These are phyloP conservation scores for Hylyphantes graminicola DNA, from an alignment of 1,140 invertebrate species.

Conservation along the genomic window DNA sequence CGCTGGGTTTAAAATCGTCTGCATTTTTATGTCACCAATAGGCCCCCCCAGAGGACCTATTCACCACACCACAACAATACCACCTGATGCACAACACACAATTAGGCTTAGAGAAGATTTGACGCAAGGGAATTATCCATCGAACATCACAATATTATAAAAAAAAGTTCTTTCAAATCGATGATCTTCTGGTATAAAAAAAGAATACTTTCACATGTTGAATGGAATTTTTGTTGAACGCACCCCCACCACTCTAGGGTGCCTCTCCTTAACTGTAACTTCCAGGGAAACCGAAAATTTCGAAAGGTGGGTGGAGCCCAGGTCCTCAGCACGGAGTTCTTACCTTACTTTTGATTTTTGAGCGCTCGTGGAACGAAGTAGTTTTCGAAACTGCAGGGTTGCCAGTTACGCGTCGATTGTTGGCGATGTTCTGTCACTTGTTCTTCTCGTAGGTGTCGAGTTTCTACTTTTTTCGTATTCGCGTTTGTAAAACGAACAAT, in stretches of 20 bases:
- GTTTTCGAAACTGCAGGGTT: slow-evolving; percentile 42
- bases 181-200: not conserved
- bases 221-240: not conserved
- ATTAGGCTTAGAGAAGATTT: slow-evolving; percentile 26
- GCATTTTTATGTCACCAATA: slow-evolving; percentile 23
- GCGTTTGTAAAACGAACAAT: too few relatives aligned
- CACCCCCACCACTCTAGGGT: not conserved
- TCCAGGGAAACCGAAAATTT: slow-evolving; percentile 22
- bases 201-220: slow-evolving; percentile 11
- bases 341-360: slow-evolving; percentile 33
- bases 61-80: slow-evolving; percentile 37
- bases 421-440: slow-evolving; percentile 2
- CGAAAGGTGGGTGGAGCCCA: not conserved
- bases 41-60: not conserved
- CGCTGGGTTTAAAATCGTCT: not conserved
- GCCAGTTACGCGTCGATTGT: slow-evolving; percentile 9
- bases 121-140: not conserved
- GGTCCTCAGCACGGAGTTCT: not conserved
- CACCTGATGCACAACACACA: slow-evolving; percentile 21
- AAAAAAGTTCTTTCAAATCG: not conserved
- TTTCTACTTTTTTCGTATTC: too few relatives aligned
- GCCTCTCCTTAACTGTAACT: not conserved
- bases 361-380: slow-evolving; percentile 26
- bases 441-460: too few relatives aligned
- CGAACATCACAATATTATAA: slow-evolving; percentile 13